Percentiles rank a stretch among this genome's conserved stretches.
These are phyloP conservation scores for Thereva unica DNA, from an alignment of 2,888 invertebrate genomes.

Conservation along the genomic window DNA sequence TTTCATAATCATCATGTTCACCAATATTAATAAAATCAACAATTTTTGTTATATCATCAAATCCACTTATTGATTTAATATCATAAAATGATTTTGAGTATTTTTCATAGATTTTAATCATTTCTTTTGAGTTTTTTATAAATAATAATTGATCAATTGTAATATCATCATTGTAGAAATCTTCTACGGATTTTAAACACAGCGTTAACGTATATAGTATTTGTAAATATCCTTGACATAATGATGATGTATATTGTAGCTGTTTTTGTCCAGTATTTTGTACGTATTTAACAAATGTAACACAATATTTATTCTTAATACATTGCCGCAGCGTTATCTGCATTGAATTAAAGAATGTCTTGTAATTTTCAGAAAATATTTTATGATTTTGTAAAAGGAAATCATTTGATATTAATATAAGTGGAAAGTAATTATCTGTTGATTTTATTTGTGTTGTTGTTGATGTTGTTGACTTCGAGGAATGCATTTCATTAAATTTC, in stretches of 20 bases:
- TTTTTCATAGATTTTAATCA: constrained; percentile 70
- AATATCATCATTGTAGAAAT: constrained; percentile 69
- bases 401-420: constrained; percentile 46
- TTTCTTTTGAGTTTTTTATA: constrained; percentile 72
- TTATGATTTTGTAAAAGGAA: constrained; percentile 51
- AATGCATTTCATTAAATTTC: constrained; percentile 7
- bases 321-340: constrained; percentile 58
- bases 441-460: too few relatives aligned
- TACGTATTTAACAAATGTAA: constrained; percentile 25
- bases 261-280: constrained; percentile 5
- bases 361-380: constrained; percentile 45
- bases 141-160: constrained; percentile 70
- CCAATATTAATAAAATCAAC: constrained; percentile 59
- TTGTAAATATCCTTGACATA: constrained; percentile 69
- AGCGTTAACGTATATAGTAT: constrained; percentile 70
- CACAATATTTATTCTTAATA: constrained; percentile 23
- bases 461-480: background rate
- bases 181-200: constrained; percentile 70
- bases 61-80: constrained; percentile 73
- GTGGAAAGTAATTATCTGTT: constrained; percentile 22
- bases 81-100: constrained; percentile 74
- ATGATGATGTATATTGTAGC: constrained; percentile 9
- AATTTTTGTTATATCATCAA: constrained; percentile 66
- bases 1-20: constrained; percentile 46
- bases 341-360: constrained; percentile 62